These are phyloP conservation scores for Sinohyriopsis cumingii DNA, from an alignment of 2,888 invertebrate species.

Conservation along the genomic window DNA sequence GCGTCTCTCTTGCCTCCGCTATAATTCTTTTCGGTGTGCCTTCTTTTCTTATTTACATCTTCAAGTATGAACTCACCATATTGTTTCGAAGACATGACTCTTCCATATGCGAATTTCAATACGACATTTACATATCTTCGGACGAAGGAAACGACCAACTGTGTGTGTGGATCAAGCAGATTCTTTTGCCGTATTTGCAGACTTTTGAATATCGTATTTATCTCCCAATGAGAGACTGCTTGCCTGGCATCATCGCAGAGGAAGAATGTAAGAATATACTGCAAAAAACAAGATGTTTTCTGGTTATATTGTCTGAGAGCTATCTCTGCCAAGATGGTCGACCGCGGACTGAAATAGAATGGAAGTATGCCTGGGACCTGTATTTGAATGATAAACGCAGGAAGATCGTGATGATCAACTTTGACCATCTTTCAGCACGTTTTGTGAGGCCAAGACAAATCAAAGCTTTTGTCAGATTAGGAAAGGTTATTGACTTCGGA, in stretches of 20 bases:
- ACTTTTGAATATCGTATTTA: constrained; percentile 1
- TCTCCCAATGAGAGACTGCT: background rate
- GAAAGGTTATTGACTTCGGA: constrained; percentile 1
- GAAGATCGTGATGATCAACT: constrained; percentile 8
- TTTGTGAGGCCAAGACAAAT: background rate
- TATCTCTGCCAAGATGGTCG: background rate
- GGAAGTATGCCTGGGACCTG: constrained; percentile 4
- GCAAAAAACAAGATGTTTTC: background rate
- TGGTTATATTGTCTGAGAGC: constrained; percentile 2
- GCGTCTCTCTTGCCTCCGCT: no score
- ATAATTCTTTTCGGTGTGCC: no score
- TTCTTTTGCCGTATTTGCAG: background rate
- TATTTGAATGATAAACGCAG: background rate
- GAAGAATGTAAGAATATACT: constrained; percentile 3
- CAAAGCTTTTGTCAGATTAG: constrained; percentile 8
- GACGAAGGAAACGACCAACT: constrained; percentile 4
- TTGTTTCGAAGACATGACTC: no score
- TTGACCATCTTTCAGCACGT: constrained; percentile 5
- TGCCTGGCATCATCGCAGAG: background rate
- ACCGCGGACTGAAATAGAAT: no score
- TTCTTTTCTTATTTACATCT: no score
- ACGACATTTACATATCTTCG: constrained; percentile 1
- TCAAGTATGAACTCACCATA: no score
- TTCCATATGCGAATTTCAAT: no score
- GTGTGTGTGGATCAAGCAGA: background rate